Conservation (phyloP, 23 tunicate species). For the Ascidia mentula region DNA sequence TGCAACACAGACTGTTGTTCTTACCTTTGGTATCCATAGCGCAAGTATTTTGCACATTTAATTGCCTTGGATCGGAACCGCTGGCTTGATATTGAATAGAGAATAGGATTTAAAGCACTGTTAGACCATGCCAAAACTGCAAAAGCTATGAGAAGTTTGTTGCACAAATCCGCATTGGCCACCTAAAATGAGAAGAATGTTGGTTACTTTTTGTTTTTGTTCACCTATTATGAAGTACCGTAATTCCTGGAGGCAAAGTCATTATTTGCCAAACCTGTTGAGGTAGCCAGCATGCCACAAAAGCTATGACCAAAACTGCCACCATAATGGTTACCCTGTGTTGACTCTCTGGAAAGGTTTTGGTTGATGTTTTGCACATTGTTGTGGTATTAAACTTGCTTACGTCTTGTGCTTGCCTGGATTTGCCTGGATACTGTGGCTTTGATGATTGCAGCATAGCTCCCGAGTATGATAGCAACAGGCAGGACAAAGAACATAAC, state of each 20-base stretch:
- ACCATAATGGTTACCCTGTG: constrained; percentile 59
- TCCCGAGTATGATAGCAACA: constrained; percentile 26
- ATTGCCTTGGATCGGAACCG: constrained; percentile 56
- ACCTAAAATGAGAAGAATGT: background rate
- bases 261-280: constrained; percentile 55
- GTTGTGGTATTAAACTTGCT: background rate
- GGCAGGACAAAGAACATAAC: constrained; percentile 60
- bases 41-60: constrained; percentile 35
- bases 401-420: constrained; percentile 26
- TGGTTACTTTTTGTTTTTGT: background rate
- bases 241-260: constrained; percentile 59
- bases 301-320: constrained; percentile 51
- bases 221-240: constrained; percentile 19
- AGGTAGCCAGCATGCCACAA: constrained; percentile 70
- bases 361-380: background rate
- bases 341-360: constrained; percentile 32
- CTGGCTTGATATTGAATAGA: constrained; percentile 83
- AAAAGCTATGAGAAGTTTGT: constrained; percentile 6
- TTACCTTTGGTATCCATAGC: constrained; percentile 68
- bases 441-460: constrained; percentile 56
- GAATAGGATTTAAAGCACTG: constrained; percentile 79
- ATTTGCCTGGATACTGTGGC: constrained; percentile 43
- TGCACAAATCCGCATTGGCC: background rate
- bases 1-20: too few relatives aligned
- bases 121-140: constrained; percentile 81